A percentile compares a stretch with the other conserved stretches of the same genome.
These are phyloP conservation scores for Byasa hedistus DNA, from an alignment of 2,888 invertebrate genomes.

Conservation along the genomic window DNA sequence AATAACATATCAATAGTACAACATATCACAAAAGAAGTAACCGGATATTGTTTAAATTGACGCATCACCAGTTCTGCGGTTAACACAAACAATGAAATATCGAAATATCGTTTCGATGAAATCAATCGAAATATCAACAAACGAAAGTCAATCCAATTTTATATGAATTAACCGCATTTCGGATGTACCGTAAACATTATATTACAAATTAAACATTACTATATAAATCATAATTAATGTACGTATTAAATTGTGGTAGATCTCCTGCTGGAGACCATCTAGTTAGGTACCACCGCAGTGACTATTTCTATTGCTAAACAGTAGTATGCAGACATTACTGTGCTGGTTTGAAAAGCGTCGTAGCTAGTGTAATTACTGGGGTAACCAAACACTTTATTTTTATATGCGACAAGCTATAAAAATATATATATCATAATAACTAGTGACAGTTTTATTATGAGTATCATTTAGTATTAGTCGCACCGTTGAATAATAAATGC, in stretches of 20 bases:
- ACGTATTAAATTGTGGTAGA: not conserved
- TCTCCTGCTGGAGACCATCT: too few relatives aligned
- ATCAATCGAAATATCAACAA: constrained; percentile 15
- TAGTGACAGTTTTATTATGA: too few relatives aligned
- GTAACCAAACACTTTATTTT: too few relatives aligned
- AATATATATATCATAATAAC: too few relatives aligned
- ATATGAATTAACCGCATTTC: not conserved
- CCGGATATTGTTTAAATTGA: not conserved
- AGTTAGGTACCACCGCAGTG: too few relatives aligned
- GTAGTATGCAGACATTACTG: too few relatives aligned
- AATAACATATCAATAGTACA: not conserved
- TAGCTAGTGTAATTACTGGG: too few relatives aligned
- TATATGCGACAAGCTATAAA: too few relatives aligned
- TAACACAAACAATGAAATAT: constrained; percentile 7
- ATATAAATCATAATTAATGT: not conserved
- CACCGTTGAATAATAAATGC: too few relatives aligned
- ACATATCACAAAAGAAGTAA: not conserved
- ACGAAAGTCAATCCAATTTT: constrained; percentile 8
- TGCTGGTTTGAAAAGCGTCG: too few relatives aligned
- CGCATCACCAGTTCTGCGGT: constrained; percentile 7
- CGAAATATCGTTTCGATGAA: constrained; percentile 5
- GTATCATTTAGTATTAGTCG: too few relatives aligned
- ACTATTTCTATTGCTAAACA: too few relatives aligned
- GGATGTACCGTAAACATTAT: not conserved
- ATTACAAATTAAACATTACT: not conserved